A percentile compares a stretch with the other conserved stretches of the same genome.
These are phyloP conservation scores for Upupa epops DNA, from an alignment of 2,113 vertebrate species.

Conservation along the genomic window DNA sequence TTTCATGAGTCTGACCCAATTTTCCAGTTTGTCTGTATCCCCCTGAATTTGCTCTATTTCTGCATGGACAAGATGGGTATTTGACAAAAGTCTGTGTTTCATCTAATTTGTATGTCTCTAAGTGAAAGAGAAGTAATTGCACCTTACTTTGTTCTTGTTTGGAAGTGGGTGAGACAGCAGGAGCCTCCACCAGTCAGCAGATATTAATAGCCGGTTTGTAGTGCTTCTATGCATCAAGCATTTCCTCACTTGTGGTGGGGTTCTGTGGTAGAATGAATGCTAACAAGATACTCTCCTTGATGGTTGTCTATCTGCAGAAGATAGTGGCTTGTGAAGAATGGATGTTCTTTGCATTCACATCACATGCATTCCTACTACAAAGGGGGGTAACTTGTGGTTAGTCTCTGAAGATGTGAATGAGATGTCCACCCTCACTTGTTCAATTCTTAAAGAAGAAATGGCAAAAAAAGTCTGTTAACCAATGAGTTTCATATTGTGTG, in stretches of 20 bases:
- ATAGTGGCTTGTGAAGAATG: neutral
- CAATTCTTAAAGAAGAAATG: neutral
- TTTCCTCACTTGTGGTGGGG: neutral
- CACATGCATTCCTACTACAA: neutral
- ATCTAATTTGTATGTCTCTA: neutral
- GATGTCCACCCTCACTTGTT: rapidly evolving
- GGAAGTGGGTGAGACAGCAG: neutral
- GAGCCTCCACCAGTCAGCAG: too few relatives aligned
- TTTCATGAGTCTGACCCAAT: too few relatives aligned
- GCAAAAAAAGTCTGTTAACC: neutral
- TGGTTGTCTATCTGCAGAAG: neutral
- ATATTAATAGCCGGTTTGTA: neutral
- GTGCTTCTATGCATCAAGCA: neutral
- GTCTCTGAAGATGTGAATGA: neutral
- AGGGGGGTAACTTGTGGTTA: rapidly evolving
- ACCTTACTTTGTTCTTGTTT: neutral
- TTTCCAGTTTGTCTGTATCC: too few relatives aligned
- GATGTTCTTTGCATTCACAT: neutral
- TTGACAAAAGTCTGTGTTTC: too few relatives aligned
- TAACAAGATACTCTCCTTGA: rapidly evolving
- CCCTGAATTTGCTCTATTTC: too few relatives aligned
- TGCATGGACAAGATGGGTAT: too few relatives aligned
- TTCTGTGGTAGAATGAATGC: neutral
- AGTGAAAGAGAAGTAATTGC: neutral
- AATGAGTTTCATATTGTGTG: neutral